A percentile compares a stretch with the other conserved stretches of the same genome.
Evolutionary conservation across 2,113 vertebrate species (phyloP).

Genomic region (Asarcornis scutulata): DNA sequence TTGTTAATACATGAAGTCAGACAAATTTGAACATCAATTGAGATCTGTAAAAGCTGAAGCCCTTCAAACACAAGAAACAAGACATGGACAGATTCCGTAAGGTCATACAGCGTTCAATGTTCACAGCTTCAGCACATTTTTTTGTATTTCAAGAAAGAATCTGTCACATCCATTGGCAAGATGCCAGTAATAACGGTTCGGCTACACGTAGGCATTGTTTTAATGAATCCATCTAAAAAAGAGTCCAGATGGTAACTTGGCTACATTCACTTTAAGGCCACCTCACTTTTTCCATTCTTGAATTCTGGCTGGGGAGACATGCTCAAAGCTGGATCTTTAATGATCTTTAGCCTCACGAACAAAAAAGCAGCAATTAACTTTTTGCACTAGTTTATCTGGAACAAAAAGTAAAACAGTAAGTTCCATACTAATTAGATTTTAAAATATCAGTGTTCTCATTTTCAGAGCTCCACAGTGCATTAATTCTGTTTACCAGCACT

Average conservation of each 20-base stretch:
- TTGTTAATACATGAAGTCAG: background rate
- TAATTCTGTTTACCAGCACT: background rate
- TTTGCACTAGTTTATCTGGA: background rate
- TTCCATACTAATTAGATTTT: background rate
- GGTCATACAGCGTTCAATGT: background rate
- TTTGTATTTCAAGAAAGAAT: background rate
- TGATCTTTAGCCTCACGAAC: background rate
- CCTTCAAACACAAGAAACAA: background rate
- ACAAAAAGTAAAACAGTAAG: background rate
- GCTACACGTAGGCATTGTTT: background rate
- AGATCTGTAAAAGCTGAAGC: background rate
- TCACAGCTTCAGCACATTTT: background rate
- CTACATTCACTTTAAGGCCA: background rate
- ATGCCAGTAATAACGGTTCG: background rate
- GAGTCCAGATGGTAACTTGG: background rate
- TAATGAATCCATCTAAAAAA: background rate
- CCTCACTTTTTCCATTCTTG: background rate
- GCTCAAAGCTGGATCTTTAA: background rate
- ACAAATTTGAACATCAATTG: accelerated
- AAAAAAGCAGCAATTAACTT: background rate
- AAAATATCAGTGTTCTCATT: background rate
- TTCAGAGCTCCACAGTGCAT: background rate
- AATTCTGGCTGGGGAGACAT: background rate
- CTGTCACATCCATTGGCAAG: background rate
- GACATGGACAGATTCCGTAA: background rate